phyloP scores from a whole-genome alignment of 1,140 invertebrate genomes.

The Diorhabda elongata region DNA sequence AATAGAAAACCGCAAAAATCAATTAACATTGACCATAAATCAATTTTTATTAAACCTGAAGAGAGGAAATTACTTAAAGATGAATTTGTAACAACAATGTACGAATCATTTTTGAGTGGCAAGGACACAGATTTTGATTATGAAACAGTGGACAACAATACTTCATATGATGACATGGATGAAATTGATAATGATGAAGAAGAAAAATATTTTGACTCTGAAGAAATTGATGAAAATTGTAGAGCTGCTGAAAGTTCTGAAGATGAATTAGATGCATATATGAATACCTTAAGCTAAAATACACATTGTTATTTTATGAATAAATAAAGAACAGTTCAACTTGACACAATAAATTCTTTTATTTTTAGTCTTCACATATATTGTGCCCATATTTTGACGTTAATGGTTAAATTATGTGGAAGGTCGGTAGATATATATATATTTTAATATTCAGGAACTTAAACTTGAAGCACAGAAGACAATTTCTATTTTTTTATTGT shows the following conservation, averaged over 20 bases:
- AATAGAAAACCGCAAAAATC: slow-evolving; percentile 36
- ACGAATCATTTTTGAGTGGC: slow-evolving; percentile 79
- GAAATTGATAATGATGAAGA: slow-evolving; percentile 71
- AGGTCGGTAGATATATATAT: too few relatives aligned
- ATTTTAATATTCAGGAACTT: too few relatives aligned
- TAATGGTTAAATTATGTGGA: too few relatives aligned
- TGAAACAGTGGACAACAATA: slow-evolving; percentile 68
- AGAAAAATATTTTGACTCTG: slow-evolving; percentile 85
- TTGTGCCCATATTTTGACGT: too few relatives aligned
- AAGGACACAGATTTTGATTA: slow-evolving; percentile 84
- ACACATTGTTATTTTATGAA: too few relatives aligned
- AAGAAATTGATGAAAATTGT: slow-evolving; percentile 60
- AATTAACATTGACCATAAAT: slow-evolving; percentile 17
- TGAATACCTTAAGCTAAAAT: slow-evolving; percentile 49
- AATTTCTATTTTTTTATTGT: too few relatives aligned
- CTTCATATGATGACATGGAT: slow-evolving; percentile 72
- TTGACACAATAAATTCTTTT: too few relatives aligned
- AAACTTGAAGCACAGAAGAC: too few relatives aligned
- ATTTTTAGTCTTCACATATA: too few relatives aligned
- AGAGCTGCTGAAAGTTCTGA: slow-evolving; percentile 46
- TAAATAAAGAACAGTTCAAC: too few relatives aligned
- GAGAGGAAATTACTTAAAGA: slow-evolving; percentile 66
- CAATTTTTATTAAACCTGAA: slow-evolving; percentile 48
- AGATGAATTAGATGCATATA: slow-evolving; percentile 71
- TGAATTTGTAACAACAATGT: slow-evolving; percentile 86